phyloP scores from a whole-genome alignment of 2,888 invertebrate genomes.

The Agonopterix arenella region DNA sequence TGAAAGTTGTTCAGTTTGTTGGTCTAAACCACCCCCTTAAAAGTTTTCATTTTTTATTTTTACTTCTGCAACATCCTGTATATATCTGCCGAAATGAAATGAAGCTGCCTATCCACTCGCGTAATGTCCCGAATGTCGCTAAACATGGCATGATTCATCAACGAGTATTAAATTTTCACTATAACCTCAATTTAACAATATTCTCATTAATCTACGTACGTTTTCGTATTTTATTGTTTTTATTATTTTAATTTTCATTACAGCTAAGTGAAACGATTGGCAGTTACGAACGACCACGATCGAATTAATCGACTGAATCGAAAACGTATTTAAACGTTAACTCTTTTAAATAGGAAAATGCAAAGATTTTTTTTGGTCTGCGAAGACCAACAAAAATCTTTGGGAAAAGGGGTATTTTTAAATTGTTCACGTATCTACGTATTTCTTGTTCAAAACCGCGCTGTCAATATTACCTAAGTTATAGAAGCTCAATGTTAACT shows the following conservation, averaged over 20 bases:
- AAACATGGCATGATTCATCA: conserved; percentile 49
- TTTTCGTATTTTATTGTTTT: conserved; percentile 46
- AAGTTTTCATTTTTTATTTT: no score
- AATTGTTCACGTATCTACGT: conserved; percentile 37
- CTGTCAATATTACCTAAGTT: conserved; percentile 32
- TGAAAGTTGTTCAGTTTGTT: no score
- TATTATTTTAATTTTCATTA: conserved; percentile 27
- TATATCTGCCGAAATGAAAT: conserved; percentile 7
- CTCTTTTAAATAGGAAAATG: no score
- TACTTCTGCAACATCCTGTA: no score
- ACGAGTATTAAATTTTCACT: conserved; percentile 73
- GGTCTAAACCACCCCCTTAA: no score
- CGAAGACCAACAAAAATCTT: no score
- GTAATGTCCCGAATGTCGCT: conserved; percentile 32
- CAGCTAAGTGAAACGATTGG: conserved; percentile 60
- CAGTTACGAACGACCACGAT: conserved; percentile 44
- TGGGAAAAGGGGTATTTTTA: conserved; percentile 11
- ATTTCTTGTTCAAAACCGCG: conserved; percentile 33
- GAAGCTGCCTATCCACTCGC: conserved; percentile 28
- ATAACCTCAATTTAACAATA: conserved; percentile 69
- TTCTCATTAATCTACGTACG: conserved; percentile 57
- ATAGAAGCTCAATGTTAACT: conserved; percentile 72
- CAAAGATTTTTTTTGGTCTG: no score
- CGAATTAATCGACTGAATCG: conserved; percentile 1
- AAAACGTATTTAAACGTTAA: neutral